Conservation (phyloP, 2,888 invertebrate species). For the Stenoptilia bipunctidactyla region DNA sequence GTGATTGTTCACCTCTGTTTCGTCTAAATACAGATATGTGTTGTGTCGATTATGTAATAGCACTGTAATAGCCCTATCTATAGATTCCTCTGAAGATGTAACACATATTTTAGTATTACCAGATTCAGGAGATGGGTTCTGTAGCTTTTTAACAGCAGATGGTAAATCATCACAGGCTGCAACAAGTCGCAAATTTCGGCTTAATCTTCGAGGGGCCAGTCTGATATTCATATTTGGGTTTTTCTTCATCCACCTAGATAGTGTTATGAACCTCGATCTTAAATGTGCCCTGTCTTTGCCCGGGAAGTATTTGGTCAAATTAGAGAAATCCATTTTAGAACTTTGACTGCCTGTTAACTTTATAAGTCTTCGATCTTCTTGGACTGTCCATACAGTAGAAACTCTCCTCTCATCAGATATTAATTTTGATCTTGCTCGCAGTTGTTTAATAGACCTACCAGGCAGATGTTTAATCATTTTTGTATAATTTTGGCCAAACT, state of each 20-base stretch:
- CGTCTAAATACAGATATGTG: too few species aligned
- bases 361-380: slow-evolving; percentile 73
- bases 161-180: slow-evolving; percentile 21
- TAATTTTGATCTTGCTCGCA: slow-evolving; percentile 71
- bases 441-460: slow-evolving; percentile 72
- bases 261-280: slow-evolving; percentile 60
- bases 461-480: slow-evolving; percentile 72
- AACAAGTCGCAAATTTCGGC: slow-evolving; percentile 15
- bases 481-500: slow-evolving; percentile 74
- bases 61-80: neutral
- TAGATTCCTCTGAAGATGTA: slow-evolving; percentile 2
- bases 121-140: slow-evolving; percentile 21
- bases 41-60: neutral
- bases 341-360: slow-evolving; percentile 64
- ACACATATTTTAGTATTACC: slow-evolving; percentile 7
- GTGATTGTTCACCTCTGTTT: too few species aligned
- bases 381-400: slow-evolving; percentile 70
- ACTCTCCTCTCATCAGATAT: slow-evolving; percentile 41
- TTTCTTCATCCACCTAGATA: slow-evolving; percentile 40
- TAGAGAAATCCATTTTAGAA: slow-evolving; percentile 33
- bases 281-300: slow-evolving; percentile 61
- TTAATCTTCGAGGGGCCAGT: slow-evolving; percentile 25
- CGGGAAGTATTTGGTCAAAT: slow-evolving; percentile 43
- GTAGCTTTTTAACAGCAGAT: slow-evolving; percentile 24
- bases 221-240: slow-evolving; percentile 29